These are phyloP conservation scores for Merodon equestris DNA, from an alignment of 2,888 invertebrate genomes.

Conservation along the genomic window DNA sequence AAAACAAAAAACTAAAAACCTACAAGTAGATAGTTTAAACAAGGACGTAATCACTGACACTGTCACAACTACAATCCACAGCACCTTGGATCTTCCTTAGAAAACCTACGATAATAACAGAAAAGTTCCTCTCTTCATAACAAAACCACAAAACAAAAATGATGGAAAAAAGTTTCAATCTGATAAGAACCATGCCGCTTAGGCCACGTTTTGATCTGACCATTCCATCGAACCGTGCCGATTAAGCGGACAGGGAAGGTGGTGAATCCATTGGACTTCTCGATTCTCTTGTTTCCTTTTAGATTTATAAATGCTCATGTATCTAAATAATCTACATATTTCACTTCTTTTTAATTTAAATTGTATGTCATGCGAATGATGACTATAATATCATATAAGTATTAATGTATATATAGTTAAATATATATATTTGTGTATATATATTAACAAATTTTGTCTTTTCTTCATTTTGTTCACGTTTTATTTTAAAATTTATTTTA, in stretches of 20 bases:
- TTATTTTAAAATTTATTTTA: constrained; percentile 28
- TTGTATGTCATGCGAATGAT: constrained; percentile 61
- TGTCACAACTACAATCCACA: constrained; percentile 43
- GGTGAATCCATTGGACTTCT: constrained; percentile 41
- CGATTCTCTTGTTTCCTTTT: constrained; percentile 30
- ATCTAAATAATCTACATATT: constrained; percentile 61
- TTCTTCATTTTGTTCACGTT: constrained; percentile 14
- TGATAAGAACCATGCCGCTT: constrained; percentile 12
- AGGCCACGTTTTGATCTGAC: constrained; percentile 12
- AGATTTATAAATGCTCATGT: constrained; percentile 62
- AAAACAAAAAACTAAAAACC: too few species aligned
- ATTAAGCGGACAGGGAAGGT: constrained; percentile 24
- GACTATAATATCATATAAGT: constrained; percentile 60
- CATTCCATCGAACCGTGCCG: constrained; percentile 29
- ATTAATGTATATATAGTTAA: constrained; percentile 41
- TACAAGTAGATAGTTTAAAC: too few species aligned
- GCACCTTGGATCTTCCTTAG: constrained; percentile 14
- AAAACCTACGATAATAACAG: constrained; percentile 38
- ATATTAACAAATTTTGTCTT: constrained; percentile 63
- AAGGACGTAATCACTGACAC: too few species aligned
- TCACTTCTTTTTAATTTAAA: constrained; percentile 40
- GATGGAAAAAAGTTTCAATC: constrained; percentile 36
- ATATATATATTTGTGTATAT: constrained; percentile 62
- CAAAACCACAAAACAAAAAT: constrained; percentile 5
- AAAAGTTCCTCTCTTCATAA: too few species aligned